phyloP scores from a whole-genome alignment of 2,797 vertebrate genomes.

The Acropternis orthonyx region DNA sequence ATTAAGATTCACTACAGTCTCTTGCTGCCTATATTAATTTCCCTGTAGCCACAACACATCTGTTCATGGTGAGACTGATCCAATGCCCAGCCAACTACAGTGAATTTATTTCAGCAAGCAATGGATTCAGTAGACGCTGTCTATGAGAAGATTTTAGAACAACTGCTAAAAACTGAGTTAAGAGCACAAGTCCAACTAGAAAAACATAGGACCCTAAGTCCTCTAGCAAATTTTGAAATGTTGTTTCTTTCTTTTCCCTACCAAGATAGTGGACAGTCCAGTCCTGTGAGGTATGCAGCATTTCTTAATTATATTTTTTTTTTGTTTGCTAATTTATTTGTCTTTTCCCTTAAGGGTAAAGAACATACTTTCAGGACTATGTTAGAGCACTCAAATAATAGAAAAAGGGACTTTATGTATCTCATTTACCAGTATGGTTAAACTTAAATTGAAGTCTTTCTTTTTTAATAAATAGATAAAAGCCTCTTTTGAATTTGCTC shows the following conservation, averaged over 20 bases:
- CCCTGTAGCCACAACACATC: conserved; percentile 1
- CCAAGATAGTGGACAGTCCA: background rate
- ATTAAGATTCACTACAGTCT: background rate
- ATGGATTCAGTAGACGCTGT: background rate
- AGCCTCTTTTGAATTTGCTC: background rate
- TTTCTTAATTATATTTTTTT: background rate
- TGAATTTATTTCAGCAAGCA: background rate
- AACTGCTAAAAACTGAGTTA: background rate
- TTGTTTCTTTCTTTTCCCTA: background rate
- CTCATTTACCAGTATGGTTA: background rate
- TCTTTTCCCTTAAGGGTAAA: background rate
- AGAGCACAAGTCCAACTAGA: background rate
- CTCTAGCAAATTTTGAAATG: background rate
- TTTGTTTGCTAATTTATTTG: background rate
- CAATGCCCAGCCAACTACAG: background rate
- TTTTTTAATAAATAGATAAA: background rate
- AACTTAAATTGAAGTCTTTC: background rate
- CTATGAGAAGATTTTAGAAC: background rate
- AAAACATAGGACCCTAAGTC: background rate
- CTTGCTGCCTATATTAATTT: conserved; percentile 1
- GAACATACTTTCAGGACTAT: background rate
- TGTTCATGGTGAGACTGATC: background rate
- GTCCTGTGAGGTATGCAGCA: background rate
- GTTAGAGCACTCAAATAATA: background rate
- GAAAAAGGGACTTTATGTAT: background rate